Percentiles rank a stretch among this genome's conserved stretches.
These are phyloP conservation scores for Drepana falcataria DNA, from an alignment of 2,888 invertebrate species.

Conservation along the genomic window DNA sequence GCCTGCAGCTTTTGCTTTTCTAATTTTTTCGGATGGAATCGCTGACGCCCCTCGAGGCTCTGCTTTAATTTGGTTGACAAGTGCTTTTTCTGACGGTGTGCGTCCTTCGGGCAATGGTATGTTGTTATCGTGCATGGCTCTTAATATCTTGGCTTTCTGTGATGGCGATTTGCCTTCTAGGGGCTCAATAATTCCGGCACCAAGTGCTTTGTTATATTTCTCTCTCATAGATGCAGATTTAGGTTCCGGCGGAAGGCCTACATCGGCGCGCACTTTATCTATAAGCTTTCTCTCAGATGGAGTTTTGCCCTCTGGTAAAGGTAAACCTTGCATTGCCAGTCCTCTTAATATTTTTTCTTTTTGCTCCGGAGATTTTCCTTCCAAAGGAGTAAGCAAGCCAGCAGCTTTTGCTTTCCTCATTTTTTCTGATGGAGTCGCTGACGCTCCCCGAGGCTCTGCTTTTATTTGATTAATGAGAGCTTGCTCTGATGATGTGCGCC, in stretches of 20 bases:
- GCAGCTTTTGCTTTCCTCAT: conserved; percentile 6
- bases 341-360: conserved; percentile 9
- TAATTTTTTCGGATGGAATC: conserved; percentile 14
- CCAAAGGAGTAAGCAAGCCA: conserved; percentile 7
- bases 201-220: conserved; percentile 16
- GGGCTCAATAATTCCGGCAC: conserved; percentile 25
- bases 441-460: conserved; percentile 12
- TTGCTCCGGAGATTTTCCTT: conserved; percentile 7
- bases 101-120: conserved; percentile 12
- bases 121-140: conserved; percentile 11
- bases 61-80: conserved; percentile 14
- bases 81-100: conserved; percentile 18
- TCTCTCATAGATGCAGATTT: neutral
- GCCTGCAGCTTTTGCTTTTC: conserved; percentile 26
- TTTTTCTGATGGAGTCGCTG: conserved; percentile 9
- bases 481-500: conserved; percentile 7
- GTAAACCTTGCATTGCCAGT: conserved; percentile 6
- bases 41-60: neutral
- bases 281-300: conserved; percentile 11
- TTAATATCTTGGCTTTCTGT: conserved; percentile 20
- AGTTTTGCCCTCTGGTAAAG: conserved; percentile 10
- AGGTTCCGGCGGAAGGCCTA: conserved; percentile 6
- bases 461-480: conserved; percentile 10
- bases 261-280: conserved; percentile 1
- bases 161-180: conserved; percentile 23